Percentiles rank a stretch among this genome's conserved stretches.
Evolutionary conservation across 2,113 vertebrate species (phyloP).

Genomic region (Tetrao urogallus): DNA sequence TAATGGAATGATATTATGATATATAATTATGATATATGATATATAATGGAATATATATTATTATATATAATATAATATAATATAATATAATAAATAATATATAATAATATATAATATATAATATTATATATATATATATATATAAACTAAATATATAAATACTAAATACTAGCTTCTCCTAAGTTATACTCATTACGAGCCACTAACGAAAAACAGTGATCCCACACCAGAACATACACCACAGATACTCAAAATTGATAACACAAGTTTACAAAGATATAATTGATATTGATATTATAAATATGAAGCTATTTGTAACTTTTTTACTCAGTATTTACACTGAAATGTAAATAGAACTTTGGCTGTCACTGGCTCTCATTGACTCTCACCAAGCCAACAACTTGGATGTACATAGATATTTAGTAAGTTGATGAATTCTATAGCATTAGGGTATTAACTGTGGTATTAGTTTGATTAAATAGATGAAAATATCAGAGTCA

Average conservation of each 20-base stretch:
- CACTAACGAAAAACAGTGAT: background rate
- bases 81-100: no score
- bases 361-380: background rate
- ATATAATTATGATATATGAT: no score
- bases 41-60: no score
- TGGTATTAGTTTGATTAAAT: background rate
- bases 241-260: background rate
- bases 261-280: background rate
- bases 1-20: no score
- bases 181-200: background rate
- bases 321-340: background rate
- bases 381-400: background rate
- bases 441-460: background rate
- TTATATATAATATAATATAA: no score
- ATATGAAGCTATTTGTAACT: background rate
- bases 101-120: no score
- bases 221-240: no score
- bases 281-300: background rate
- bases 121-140: no score
- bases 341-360: background rate
- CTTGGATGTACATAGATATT: background rate
- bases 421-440: background rate
- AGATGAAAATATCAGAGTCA: constrained; percentile 5
- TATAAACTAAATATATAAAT: no score
- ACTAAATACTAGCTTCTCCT: background rate